A percentile compares a stretch with the other conserved stretches of the same genome.
These are phyloP conservation scores for Ricordea florida DNA, from an alignment of 92 coral and sea anemone species.

Conservation along the genomic window DNA sequence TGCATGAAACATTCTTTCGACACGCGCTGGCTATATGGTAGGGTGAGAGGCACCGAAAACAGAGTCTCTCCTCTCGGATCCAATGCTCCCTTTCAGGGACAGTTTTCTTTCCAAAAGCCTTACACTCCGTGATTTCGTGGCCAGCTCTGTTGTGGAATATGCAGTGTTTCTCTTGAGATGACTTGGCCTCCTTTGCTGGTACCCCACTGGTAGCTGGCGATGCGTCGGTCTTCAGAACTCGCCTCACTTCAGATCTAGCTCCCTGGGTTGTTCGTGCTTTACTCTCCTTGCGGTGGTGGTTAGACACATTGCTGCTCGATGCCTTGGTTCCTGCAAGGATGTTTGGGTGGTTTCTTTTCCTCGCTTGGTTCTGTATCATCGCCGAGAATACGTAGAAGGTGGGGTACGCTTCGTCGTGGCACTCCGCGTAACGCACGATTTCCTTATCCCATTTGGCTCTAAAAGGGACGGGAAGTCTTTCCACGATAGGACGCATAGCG, in stretches of 20 bases:
- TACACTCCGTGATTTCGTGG: neutral
- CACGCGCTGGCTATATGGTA: slow-evolving; percentile 28
- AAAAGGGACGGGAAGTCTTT: neutral
- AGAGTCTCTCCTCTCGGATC: slow-evolving; percentile 5
- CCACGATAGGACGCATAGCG: too few relatives aligned
- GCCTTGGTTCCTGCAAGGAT: too few relatives aligned
- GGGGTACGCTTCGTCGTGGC: too few relatives aligned
- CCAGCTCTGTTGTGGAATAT: slow-evolving; percentile 3
- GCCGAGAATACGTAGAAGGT: too few relatives aligned
- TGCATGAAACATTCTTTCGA: slow-evolving; percentile 7
- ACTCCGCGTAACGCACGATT: slow-evolving; percentile 10
- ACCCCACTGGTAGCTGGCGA: neutral
- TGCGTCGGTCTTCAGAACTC: neutral
- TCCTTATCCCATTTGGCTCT: slow-evolving; percentile 20
- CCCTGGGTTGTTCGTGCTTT: neutral
- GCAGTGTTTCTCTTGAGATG: neutral
- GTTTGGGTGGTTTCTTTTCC: too few relatives aligned
- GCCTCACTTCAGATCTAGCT: neutral
- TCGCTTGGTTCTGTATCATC: too few relatives aligned
- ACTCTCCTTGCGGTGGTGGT: neutral
- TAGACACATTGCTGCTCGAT: neutral
- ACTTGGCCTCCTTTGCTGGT: neutral
- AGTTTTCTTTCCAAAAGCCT: slow-evolving; percentile 9
- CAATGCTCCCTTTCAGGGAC: slow-evolving; percentile 10
- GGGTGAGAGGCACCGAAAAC: slow-evolving; percentile 15